These are phyloP conservation scores for Eudasyphora cyanicolor DNA, from an alignment of 2,888 invertebrate species.

Conservation along the genomic window DNA sequence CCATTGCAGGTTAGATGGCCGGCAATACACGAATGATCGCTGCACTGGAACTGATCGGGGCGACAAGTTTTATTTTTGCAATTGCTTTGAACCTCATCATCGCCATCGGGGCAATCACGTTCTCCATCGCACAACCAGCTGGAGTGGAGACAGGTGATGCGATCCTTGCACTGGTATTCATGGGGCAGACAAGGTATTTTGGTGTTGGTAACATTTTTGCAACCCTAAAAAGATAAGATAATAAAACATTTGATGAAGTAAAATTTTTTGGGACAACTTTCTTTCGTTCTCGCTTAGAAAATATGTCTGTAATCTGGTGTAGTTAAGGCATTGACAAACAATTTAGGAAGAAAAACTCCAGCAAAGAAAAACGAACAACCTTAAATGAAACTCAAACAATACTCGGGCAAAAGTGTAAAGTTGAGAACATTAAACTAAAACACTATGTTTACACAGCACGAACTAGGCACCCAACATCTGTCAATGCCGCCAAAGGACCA, in stretches of 20 bases:
- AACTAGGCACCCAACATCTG: not conserved
- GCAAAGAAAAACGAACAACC: not conserved
- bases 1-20: conserved; percentile 92
- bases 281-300: no score
- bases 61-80: conserved; percentile 89
- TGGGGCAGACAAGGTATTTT: conserved; percentile 85
- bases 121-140: conserved; percentile 93
- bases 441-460: not conserved
- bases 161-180: conserved; percentile 91
- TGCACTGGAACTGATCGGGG: conserved; percentile 93
- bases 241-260: not conserved
- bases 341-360: not conserved
- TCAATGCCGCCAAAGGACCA: not conserved
- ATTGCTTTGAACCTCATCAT: conserved; percentile 85
- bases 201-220: conserved; percentile 81
- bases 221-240: conserved; percentile 81
- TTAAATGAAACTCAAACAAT: conserved; percentile 10
- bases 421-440: conserved; percentile 27
- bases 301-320: no score
- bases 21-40: conserved; percentile 88
- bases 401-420: not conserved
- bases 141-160: conserved; percentile 89
- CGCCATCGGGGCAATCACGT: conserved; percentile 90
- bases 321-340: not conserved
- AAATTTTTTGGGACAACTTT: not conserved